Conservation (phyloP, 2,113 vertebrate species). For the Rhodinocichla rosea region DNA sequence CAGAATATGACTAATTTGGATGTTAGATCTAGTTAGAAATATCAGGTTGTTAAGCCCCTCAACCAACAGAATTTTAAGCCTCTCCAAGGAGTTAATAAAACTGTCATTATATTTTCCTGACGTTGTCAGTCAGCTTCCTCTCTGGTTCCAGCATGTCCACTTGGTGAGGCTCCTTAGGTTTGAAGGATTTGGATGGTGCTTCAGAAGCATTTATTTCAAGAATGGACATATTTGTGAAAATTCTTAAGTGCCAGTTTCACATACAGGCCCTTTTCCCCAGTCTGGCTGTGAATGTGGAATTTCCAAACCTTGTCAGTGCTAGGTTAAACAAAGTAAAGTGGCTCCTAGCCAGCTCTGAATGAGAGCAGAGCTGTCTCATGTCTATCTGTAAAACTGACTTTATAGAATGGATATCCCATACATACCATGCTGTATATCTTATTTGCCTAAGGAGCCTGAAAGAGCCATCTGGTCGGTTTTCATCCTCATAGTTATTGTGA, state of each 20-base stretch:
- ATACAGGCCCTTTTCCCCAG: not conserved
- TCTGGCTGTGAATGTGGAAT: not conserved
- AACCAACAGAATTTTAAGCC: not conserved
- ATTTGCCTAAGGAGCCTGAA: conserved; percentile 14
- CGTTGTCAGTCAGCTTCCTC: not conserved
- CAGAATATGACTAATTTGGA: not conserved
- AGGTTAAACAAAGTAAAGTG: not conserved
- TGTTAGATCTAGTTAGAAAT: not conserved
- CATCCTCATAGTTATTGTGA: conserved; percentile 18
- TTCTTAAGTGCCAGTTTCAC: not conserved
- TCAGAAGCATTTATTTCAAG: not conserved
- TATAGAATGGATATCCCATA: not conserved
- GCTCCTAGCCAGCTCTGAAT: not conserved
- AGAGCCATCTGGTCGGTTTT: conserved; percentile 17
- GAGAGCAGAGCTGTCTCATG: not conserved
- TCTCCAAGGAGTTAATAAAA: not conserved
- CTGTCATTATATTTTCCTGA: not conserved
- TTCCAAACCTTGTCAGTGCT: not conserved
- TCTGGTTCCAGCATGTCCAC: not conserved
- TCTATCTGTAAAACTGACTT: not conserved
- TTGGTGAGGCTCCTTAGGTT: not conserved
- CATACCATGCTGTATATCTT: no score
- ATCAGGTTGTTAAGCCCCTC: not conserved
- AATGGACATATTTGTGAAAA: not conserved
- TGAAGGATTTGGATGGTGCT: not conserved